These are phyloP conservation scores for Sebastolobus altivelis DNA, from an alignment of 2,797 vertebrate species.

Conservation along the genomic window DNA sequence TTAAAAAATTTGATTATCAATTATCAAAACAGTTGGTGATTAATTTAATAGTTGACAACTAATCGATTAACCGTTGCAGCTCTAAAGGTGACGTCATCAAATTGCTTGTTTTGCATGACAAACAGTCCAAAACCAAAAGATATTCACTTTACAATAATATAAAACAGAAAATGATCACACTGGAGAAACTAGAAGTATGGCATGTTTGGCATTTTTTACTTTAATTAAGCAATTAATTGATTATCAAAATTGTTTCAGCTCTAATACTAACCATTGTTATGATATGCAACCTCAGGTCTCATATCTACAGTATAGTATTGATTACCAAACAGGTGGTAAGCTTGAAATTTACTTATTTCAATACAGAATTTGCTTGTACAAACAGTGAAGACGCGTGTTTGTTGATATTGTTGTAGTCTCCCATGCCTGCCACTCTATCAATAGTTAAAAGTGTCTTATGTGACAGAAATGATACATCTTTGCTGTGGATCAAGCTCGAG, in stretches of 20 bases:
- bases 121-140: neutral
- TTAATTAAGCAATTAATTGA: neutral
- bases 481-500: neutral
- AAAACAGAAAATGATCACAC: neutral
- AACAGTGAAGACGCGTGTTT: neutral
- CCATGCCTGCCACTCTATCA: neutral
- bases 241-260: neutral
- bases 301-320: neutral
- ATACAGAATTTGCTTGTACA: neutral
- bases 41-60: too few relatives aligned
- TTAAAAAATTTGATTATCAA: too few relatives aligned
- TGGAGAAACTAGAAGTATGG: neutral
- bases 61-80: too few relatives aligned
- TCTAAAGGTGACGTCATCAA: neutral
- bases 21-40: accelerated
- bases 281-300: neutral
- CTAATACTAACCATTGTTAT: neutral
- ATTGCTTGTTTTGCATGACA: neutral
- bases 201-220: neutral
- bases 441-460: neutral
- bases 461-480: neutral
- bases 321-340: neutral
- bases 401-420: neutral
- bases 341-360: neutral
- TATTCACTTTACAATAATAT: neutral